Percentiles rank a stretch among this genome's conserved stretches.
phyloP scores from a whole-genome alignment of 1,140 invertebrate species.

The Monochamus saltuarius region DNA sequence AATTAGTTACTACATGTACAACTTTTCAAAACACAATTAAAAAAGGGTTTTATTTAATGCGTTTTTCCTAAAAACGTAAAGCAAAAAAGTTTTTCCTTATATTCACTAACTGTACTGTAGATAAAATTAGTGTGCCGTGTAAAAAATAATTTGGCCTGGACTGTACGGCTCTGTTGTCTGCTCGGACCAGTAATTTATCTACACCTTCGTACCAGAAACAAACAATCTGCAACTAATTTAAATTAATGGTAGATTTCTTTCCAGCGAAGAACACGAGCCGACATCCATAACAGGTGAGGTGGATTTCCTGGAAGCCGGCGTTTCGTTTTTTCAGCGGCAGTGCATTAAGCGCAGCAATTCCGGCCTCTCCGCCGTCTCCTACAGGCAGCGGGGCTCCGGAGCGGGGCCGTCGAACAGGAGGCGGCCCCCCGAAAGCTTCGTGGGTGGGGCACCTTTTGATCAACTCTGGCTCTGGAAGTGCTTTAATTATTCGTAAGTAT shows the following conservation, averaged over 20 bases:
- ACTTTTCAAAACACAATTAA: no score
- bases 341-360: constrained; percentile 48
- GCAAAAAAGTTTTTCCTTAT: no score
- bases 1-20: no score
- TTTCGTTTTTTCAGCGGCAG: constrained; percentile 58
- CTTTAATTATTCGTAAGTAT: constrained; percentile 64
- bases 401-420: constrained; percentile 49
- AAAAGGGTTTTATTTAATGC: no score
- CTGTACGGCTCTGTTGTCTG: no score
- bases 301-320: constrained; percentile 62
- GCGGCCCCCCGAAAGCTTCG: constrained; percentile 51
- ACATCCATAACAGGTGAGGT: constrained; percentile 53
- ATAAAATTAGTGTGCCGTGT: no score
- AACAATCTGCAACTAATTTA: no score
- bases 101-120: no score
- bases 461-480: constrained; percentile 66
- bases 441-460: constrained; percentile 57
- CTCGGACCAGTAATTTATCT: no score
- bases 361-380: constrained; percentile 53
- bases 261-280: constrained; percentile 47
- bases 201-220: no score
- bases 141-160: no score
- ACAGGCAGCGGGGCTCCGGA: constrained; percentile 54
- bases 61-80: no score
- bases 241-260: constrained; percentile 15